A percentile compares a stretch with the other conserved stretches of the same genome.
Conservation (phyloP, 2,888 invertebrate species). For the Stomorhina lunata region DNA sequence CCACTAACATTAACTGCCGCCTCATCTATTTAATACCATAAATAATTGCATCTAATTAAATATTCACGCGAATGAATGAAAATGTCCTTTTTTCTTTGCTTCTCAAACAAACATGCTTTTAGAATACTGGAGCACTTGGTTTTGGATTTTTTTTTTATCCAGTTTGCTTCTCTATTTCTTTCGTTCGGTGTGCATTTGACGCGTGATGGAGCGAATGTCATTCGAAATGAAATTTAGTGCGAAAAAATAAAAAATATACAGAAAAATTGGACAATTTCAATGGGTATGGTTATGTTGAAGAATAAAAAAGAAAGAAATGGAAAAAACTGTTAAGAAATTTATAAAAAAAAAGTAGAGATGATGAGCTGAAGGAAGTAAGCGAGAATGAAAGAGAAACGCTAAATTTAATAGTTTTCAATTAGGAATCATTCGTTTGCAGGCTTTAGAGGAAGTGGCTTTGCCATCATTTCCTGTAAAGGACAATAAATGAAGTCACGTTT, state of each 20-base stretch:
- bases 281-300: slow-evolving; percentile 62
- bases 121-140: slow-evolving; percentile 57
- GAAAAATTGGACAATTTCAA: slow-evolving; percentile 66
- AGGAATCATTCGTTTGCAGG: slow-evolving; percentile 79
- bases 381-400: slow-evolving; percentile 63
- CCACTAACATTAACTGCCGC: slow-evolving; percentile 76
- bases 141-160: slow-evolving; percentile 51
- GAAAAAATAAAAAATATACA: slow-evolving; percentile 62
- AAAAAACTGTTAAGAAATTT: slow-evolving; percentile 65
- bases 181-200: slow-evolving; percentile 76
- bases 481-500: slow-evolving; percentile 79
- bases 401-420: slow-evolving; percentile 79
- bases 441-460: slow-evolving; percentile 69
- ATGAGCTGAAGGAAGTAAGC: slow-evolving; percentile 51
- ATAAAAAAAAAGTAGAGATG: slow-evolving; percentile 58
- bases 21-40: slow-evolving; percentile 80
- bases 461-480: slow-evolving; percentile 63
- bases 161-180: slow-evolving; percentile 38
- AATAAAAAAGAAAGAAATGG: slow-evolving; percentile 55
- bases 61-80: slow-evolving; percentile 77
- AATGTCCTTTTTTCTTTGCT: slow-evolving; percentile 73
- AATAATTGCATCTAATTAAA: slow-evolving; percentile 79
- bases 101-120: slow-evolving; percentile 53
- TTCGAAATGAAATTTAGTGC: slow-evolving; percentile 78
- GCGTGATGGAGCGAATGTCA: slow-evolving; percentile 79